Conservation (phyloP, 2,888 invertebrate genomes). For the Cistogaster globosa region DNA sequence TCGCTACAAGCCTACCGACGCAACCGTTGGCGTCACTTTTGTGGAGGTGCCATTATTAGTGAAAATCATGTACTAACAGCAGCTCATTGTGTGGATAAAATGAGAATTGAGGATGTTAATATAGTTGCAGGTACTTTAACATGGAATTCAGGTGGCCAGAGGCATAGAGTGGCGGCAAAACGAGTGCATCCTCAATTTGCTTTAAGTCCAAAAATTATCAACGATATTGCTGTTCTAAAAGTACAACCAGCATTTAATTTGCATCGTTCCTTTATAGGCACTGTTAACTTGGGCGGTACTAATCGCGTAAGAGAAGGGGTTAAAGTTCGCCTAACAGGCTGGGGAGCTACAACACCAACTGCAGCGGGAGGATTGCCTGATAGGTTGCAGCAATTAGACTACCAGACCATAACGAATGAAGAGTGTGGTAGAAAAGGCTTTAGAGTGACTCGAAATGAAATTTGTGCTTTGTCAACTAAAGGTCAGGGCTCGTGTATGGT, state of each 20-base stretch:
- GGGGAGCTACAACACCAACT: slow-evolving; percentile 78
- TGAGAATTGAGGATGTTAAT: slow-evolving; percentile 74
- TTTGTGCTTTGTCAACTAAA: slow-evolving; percentile 78
- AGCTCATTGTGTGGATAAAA: slow-evolving; percentile 80
- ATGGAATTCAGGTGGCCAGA: slow-evolving; percentile 77
- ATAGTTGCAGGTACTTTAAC: slow-evolving; percentile 77
- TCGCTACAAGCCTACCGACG: slow-evolving; percentile 77
- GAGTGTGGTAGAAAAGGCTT: slow-evolving; percentile 78
- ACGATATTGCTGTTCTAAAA: slow-evolving; percentile 80
- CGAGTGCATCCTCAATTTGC: slow-evolving; percentile 78
- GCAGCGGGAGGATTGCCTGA: slow-evolving; percentile 77
- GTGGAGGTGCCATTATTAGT: slow-evolving; percentile 81
- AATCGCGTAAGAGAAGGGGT: slow-evolving; percentile 76
- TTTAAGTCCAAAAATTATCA: slow-evolving; percentile 74
- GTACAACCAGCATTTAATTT: slow-evolving; percentile 77
- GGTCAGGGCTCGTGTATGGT: slow-evolving; percentile 81
- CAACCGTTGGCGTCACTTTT: slow-evolving; percentile 79
- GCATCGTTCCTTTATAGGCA: slow-evolving; percentile 72
- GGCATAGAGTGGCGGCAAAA: slow-evolving; percentile 76
- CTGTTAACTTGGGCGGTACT: slow-evolving; percentile 74
- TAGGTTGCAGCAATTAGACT: slow-evolving; percentile 78
- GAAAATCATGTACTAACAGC: slow-evolving; percentile 80
- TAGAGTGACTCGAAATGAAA: slow-evolving; percentile 79
- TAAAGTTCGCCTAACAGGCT: slow-evolving; percentile 80
- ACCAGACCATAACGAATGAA: slow-evolving; percentile 80